Conservation (phyloP, 2,888 invertebrate genomes). For the Ectemnius continuus region DNA sequence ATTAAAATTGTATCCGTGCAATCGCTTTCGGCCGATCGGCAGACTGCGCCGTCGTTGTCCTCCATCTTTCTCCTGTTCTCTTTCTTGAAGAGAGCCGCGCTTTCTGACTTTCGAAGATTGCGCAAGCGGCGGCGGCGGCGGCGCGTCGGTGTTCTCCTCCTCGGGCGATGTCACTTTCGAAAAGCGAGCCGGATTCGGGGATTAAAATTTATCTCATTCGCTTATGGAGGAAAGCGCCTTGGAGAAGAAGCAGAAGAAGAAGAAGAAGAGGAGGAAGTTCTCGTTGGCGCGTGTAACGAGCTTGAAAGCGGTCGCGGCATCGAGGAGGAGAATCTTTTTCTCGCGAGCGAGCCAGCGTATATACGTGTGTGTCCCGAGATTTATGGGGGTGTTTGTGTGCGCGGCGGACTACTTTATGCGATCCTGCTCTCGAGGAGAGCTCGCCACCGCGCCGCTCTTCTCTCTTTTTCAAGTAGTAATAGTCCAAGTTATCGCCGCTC, state of each 20-base stretch:
- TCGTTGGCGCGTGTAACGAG: neutral
- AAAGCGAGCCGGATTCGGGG: conserved; percentile 19
- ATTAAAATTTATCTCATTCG: conserved; percentile 36
- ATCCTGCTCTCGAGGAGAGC: no score
- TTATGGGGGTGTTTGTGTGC: conserved; percentile 29
- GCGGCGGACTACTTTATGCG: neutral
- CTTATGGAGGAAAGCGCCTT: no score
- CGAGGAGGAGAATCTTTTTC: neutral
- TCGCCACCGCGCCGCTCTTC: no score
- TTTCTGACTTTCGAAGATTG: conserved; percentile 12
- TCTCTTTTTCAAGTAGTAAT: no score
- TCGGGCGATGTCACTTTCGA: conserved; percentile 13
- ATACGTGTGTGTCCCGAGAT: conserved; percentile 22
- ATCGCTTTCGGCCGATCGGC: conserved; percentile 30
- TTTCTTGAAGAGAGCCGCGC: neutral
- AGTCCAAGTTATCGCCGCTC: no score
- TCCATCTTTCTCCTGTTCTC: neutral
- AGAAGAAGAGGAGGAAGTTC: neutral
- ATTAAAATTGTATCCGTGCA: conserved; percentile 42
- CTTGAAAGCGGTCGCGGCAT: neutral
- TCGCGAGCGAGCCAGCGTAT: no score
- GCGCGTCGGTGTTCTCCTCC: no score
- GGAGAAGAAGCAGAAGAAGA: neutral
- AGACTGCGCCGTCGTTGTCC: neutral
- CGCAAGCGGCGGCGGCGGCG: conserved; percentile 13